Evolutionary conservation across 64 coral and sea anemone species (phyloP), one percentile per base, ranked within the genome.

Genomic region (Porites australiensis): DNA sequence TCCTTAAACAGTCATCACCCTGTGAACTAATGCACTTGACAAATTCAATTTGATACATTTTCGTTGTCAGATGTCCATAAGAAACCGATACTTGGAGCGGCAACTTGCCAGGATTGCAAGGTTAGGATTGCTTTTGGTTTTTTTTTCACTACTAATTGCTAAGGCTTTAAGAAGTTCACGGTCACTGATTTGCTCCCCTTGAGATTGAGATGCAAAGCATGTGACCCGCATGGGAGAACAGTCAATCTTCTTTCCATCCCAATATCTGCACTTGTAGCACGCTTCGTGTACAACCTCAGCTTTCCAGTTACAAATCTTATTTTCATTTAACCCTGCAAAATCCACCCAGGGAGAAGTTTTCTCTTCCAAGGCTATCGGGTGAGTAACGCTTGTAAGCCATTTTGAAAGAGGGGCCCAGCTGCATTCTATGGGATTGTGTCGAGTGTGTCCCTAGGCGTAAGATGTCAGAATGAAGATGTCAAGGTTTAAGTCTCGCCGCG

Each of bases 371-470:
- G 70, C 70, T 44, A 73, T 73, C 70, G 43, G 70, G 70, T 44
- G 70, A 73, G 70, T 73, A 44, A 73, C 70, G 45, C 70, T 27
- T 3, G 27, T 73, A 37, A 73, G 70, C 70, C 23, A 73, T 44
- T 73, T 73, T 13, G 70, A 73, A 73, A 73, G 70, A 73, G 43
- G 70, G 70, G 70, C 70, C 70, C 66, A 70, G 4, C 66, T 70
- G 43, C 70, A 37, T 73, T 73, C 70, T 73, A 73, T 45, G 43
- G 70, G 70, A 73, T 73, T 73, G 13, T 44, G 70, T 44, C 4
- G 27, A 12, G 23, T 73, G 70, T 73, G 70, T 13, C 70, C 70
- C 45, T 22, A 27, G 27, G 70, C 70, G 5, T 45, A 73, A 12
- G 70, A 46, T 73, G 70, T 44, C 7, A 47, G 70, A 8, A 73